These are phyloP conservation scores for Hypotaenidia okinawae DNA, from an alignment of 2,797 vertebrate species.

Conservation along the genomic window DNA sequence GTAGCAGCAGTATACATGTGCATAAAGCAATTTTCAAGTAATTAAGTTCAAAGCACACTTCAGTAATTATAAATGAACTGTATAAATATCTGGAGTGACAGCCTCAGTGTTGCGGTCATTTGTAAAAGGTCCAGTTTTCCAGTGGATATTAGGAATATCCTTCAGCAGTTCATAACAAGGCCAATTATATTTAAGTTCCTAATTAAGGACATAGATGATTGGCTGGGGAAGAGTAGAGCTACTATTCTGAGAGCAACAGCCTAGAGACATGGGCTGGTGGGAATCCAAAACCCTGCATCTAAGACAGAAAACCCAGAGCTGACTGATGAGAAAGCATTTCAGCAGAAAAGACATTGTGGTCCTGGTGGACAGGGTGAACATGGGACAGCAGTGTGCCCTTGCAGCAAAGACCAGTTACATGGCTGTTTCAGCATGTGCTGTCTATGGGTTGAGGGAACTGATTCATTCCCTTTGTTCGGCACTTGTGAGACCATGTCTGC, in stretches of 20 bases:
- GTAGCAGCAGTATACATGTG: background rate
- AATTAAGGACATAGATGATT: background rate
- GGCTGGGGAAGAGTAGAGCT: background rate
- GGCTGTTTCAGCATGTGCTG: background rate
- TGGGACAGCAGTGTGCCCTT: background rate
- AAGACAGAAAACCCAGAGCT: background rate
- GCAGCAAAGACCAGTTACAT: fast-evolving
- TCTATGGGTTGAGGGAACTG: background rate
- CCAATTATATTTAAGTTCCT: background rate
- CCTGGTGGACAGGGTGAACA: background rate
- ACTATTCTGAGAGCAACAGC: background rate
- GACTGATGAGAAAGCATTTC: background rate
- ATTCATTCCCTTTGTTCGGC: background rate
- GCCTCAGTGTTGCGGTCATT: background rate
- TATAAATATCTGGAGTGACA: background rate
- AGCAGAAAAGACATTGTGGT: background rate
- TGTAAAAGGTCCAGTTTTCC: background rate
- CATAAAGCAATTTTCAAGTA: background rate
- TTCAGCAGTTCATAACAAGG: background rate
- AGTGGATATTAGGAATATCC: background rate
- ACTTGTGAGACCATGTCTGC: background rate
- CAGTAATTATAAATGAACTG: background rate
- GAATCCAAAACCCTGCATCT: background rate
- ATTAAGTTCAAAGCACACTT: background rate
- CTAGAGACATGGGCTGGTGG: background rate